Percentiles rank a stretch among this genome's conserved stretches.
These are phyloP conservation scores for Diplosoma virens DNA, from an alignment of 23 tunicate species.

Conservation along the genomic window DNA sequence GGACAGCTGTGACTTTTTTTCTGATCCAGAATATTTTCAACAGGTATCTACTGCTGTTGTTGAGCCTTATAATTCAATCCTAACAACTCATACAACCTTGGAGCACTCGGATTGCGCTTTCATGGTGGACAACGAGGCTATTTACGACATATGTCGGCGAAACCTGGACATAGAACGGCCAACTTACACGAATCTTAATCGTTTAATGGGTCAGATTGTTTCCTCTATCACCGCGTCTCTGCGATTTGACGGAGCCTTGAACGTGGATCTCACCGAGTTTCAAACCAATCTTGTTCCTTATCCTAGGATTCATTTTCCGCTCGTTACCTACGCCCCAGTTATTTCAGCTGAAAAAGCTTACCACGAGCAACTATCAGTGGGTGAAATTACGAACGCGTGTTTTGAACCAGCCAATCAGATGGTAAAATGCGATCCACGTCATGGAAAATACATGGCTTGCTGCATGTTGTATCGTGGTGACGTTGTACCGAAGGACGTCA, in stretches of 20 bases:
- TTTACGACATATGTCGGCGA: slow-evolving; percentile 76
- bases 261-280: slow-evolving; percentile 85
- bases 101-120: slow-evolving; percentile 91
- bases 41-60: slow-evolving; percentile 84
- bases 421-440: slow-evolving; percentile 95
- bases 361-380: slow-evolving; percentile 82
- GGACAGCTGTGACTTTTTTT: too few relatives aligned
- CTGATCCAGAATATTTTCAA: too few relatives aligned
- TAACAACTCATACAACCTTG: slow-evolving; percentile 86
- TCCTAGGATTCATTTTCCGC: slow-evolving; percentile 87
- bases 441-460: slow-evolving; percentile 96
- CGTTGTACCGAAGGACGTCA: slow-evolving; percentile 87
- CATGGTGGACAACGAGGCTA: slow-evolving; percentile 95
- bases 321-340: slow-evolving; percentile 86
- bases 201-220: slow-evolving; percentile 83
- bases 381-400: slow-evolving; percentile 82
- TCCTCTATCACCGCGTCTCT: slow-evolving; percentile 86
- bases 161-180: slow-evolving; percentile 82
- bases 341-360: slow-evolving; percentile 83
- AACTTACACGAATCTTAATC: slow-evolving; percentile 74
- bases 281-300: slow-evolving; percentile 91
- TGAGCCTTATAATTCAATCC: slow-evolving; percentile 86
- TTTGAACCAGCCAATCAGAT: slow-evolving; percentile 89
- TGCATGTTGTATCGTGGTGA: slow-evolving; percentile 89
- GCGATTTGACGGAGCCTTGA: slow-evolving; percentile 78